These are phyloP conservation scores for Drosophila watanabei DNA, from an alignment of 1,140 invertebrate species.

Conservation along the genomic window DNA sequence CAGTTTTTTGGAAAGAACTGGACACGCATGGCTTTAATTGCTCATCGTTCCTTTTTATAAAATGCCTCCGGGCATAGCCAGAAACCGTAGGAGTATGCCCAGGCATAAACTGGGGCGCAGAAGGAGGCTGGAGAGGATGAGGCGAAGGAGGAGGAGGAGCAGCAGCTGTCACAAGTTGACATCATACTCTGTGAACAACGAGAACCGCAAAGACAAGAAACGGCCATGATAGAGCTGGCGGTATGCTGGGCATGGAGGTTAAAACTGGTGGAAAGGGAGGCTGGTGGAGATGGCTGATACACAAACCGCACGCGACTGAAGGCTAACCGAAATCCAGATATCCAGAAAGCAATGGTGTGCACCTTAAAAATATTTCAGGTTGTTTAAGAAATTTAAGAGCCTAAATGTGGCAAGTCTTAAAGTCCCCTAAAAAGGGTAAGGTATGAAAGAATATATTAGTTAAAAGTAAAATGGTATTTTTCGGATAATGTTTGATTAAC, in stretches of 20 bases:
- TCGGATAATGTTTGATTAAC: background rate
- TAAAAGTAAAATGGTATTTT: background rate
- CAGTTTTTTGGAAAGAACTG: constrained; percentile 42
- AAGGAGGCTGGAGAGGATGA: background rate
- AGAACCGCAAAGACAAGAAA: constrained; percentile 61
- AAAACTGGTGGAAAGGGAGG: background rate
- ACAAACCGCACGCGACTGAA: constrained; percentile 58
- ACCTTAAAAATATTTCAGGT: background rate
- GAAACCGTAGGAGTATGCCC: constrained; percentile 25
- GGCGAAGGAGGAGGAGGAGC: constrained; percentile 1
- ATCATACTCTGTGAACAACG: constrained; percentile 56
- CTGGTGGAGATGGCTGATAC: constrained; percentile 37
- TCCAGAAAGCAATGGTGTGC: constrained; percentile 10
- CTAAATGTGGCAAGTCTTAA: background rate
- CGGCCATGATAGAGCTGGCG: constrained; percentile 33
- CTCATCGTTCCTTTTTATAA: constrained; percentile 52
- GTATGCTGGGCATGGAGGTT: constrained; percentile 1
- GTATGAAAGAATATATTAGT: background rate
- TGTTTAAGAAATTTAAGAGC: no score
- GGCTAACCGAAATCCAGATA: constrained; percentile 62
- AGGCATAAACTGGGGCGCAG: background rate
- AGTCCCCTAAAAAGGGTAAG: background rate
- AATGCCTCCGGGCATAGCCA: constrained; percentile 38
- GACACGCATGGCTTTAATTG: constrained; percentile 74
- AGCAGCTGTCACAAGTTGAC: constrained; percentile 68